phyloP scores from a whole-genome alignment of 23 tunicate species.

The Ascidia mentula region DNA sequence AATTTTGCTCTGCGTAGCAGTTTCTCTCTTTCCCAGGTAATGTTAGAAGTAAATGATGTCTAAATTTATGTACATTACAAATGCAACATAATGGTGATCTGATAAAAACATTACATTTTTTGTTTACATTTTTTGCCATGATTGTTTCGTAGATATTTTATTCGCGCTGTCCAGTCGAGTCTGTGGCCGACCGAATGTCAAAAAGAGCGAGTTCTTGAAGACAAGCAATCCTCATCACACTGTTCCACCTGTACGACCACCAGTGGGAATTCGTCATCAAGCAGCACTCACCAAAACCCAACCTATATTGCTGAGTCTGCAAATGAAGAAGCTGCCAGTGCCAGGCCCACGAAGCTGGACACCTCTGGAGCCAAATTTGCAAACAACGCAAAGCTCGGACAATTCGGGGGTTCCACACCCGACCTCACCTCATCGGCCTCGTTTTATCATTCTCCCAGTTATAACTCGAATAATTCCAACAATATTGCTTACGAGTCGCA shows the following conservation, averaged over 20 bases:
- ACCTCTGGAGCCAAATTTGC: not conserved
- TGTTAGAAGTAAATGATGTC: not conserved
- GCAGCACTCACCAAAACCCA: conserved; percentile 76
- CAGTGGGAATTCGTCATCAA: conserved; percentile 18
- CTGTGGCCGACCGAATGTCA: conserved; percentile 75
- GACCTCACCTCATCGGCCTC: conserved; percentile 43
- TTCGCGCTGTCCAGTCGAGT: conserved; percentile 70
- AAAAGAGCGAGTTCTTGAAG: conserved; percentile 61
- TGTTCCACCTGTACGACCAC: conserved; percentile 26
- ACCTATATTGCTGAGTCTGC: conserved; percentile 17
- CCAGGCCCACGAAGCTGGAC: not conserved
- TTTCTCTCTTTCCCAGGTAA: conserved; percentile 89
- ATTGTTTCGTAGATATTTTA: conserved; percentile 49
- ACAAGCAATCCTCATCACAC: not conserved
- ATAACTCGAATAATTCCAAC: conserved; percentile 16
- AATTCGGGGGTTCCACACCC: conserved; percentile 56
- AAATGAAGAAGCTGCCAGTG: not conserved
- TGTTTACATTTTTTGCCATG: not conserved
- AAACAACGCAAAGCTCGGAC: not conserved
- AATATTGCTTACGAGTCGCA: not conserved
- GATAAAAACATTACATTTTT: not conserved
- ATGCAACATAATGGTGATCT: not conserved
- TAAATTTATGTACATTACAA: not conserved
- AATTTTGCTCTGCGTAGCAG: conserved; percentile 66
- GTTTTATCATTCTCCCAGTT: conserved; percentile 34